Percentiles rank a stretch among this genome's conserved stretches.
Conservation (phyloP, 2,888 invertebrate genomes). For the Eubasilissa splendida region DNA sequence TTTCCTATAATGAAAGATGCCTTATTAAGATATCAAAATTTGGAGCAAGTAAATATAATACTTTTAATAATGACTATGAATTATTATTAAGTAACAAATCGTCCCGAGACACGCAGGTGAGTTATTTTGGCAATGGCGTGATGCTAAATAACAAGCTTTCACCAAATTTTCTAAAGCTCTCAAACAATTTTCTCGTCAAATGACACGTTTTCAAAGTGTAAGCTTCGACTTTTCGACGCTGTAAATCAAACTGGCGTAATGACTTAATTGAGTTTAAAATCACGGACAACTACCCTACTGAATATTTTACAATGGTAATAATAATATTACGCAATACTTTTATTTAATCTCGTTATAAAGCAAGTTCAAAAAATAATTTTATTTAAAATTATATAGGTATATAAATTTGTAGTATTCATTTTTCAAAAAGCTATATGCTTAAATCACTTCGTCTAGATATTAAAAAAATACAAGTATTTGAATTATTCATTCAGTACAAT, state of each 20-base stretch:
- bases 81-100: slow-evolving; percentile 13
- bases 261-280: slow-evolving; percentile 16
- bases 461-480: no score
- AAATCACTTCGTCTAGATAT: no score
- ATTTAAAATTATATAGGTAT: no score
- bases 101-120: slow-evolving; percentile 16
- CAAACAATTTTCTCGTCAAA: slow-evolving; percentile 18
- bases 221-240: slow-evolving; percentile 15
- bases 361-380: no score
- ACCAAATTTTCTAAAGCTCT: slow-evolving; percentile 8
- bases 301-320: background rate
- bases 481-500: no score
- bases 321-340: background rate
- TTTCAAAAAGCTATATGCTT: no score
- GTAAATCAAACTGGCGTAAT: slow-evolving; percentile 28
- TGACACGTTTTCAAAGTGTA: slow-evolving; percentile 21
- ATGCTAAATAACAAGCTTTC: slow-evolving; percentile 27
- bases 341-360: no score
- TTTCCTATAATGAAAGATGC: slow-evolving; percentile 15
- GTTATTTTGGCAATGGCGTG: slow-evolving; percentile 29
- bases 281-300: background rate
- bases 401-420: no score
- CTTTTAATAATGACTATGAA: slow-evolving; percentile 26
- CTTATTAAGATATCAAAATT: slow-evolving; percentile 24
- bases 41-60: slow-evolving; percentile 23